A percentile compares a stretch with the other conserved stretches of the same genome.
phyloP scores from a whole-genome alignment of 2,113 vertebrate species.

The Psittacula cyanocephala region DNA sequence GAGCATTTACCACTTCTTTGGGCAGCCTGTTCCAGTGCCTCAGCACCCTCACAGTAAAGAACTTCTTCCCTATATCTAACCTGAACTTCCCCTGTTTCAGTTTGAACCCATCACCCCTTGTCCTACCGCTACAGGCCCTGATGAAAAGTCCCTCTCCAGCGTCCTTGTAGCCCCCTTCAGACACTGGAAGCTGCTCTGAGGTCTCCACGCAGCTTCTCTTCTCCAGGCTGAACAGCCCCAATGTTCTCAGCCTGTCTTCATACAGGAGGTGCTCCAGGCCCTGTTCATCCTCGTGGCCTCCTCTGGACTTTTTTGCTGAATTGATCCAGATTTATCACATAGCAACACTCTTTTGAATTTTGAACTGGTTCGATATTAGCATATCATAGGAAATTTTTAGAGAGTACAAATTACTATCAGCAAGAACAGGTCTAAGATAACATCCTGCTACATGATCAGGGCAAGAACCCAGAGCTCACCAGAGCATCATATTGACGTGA shows the following conservation, averaged over 20 bases:
- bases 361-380: not conserved
- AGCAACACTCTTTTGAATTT: not conserved
- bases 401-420: not conserved
- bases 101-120: not conserved
- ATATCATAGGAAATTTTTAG: not conserved
- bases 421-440: not conserved
- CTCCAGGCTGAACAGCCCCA: not conserved
- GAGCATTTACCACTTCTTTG: not conserved
- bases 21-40: not conserved
- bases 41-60: not conserved
- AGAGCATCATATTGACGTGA: not conserved
- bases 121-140: not conserved
- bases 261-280: accelerated
- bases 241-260: not conserved
- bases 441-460: not conserved
- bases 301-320: not conserved
- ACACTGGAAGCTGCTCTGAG: not conserved
- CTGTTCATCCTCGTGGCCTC: not conserved
- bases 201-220: not conserved
- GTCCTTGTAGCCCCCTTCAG: not conserved
- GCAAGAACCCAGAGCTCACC: not conserved
- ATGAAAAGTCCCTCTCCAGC: not conserved
- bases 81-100: not conserved
- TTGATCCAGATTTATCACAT: not conserved
- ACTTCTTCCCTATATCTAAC: not conserved